Evolutionary conservation across 2,113 vertebrate species (phyloP).

Genomic region (Ariopsis seemanni): DNA sequence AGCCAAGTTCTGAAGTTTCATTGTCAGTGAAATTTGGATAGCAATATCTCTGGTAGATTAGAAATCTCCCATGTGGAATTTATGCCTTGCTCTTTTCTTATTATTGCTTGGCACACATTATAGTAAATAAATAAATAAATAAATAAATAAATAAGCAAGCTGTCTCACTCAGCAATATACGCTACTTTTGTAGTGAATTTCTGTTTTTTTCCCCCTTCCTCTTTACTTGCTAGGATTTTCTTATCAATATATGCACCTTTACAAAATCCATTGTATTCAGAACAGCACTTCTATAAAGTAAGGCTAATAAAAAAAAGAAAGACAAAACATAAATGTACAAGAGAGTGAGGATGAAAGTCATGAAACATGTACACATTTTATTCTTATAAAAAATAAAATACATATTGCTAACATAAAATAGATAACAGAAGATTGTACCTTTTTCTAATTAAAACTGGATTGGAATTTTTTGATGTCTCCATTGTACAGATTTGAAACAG

Average conservation of each 20-base stretch:
- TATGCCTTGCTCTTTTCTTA: background rate
- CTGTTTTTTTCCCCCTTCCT: background rate
- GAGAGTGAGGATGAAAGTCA: background rate
- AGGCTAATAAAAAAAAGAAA: background rate
- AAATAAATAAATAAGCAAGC: background rate
- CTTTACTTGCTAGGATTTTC: background rate
- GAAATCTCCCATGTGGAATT: background rate
- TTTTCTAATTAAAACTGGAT: background rate
- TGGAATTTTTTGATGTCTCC: background rate
- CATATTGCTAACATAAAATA: background rate
- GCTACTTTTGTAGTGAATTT: background rate
- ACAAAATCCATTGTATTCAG: background rate
- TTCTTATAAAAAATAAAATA: background rate
- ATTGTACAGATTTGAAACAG: background rate
- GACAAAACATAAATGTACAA: background rate
- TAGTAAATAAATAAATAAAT: background rate
- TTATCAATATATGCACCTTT: background rate
- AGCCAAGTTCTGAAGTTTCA: background rate
- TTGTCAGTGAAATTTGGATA: background rate
- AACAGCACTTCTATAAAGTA: background rate
- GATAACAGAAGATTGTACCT: background rate
- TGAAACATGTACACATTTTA: background rate
- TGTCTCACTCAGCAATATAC: background rate
- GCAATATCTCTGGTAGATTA: background rate
- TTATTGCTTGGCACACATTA: background rate